Base-by-base conservation (phyloP, 2,888 invertebrate genomes). In the Mellilla xanthometata region DNA sequence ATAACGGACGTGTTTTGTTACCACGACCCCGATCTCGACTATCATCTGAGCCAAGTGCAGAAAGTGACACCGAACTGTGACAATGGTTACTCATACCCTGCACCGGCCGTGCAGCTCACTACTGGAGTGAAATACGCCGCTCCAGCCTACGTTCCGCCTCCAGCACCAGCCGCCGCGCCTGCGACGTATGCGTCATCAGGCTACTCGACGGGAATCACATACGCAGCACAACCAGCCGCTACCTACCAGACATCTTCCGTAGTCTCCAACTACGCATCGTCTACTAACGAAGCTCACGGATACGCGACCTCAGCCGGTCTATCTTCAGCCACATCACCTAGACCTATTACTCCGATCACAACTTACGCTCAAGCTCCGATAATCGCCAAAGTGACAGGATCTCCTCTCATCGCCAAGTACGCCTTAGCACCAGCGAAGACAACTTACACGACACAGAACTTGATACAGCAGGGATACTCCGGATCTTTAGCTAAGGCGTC, bases 311-410 rank as follows among this genome's bases (percentile, higher is more conserved):
- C 91, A 8, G 88, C 90, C 2, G 90, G 89, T 3, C 78, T 91
- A 0, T 91, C 92, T 2, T 74, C 64, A 19, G 65, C 73, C 2
- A 63, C 81, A 1, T 60, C 71, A 3, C 62, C 62, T 13, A 76
- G 73, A 61, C 85, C 83, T 12, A 74, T 87, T n/a, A 79, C 71
- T 12, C 88, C 90, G 0, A 65, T 67, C 44, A 79, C 81, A 12
- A 85, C 87, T 3, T 91, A 90, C 52, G 88, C 88, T 12, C 88
- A 89, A 64, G 90, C 89, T n/a, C 90, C 90, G n/a, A 87, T 90
- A 39, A 72, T 89, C 53, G 74, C 91, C 12, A 84, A 90, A 81
- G 74, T 88, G 45, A 81, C 91, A 10, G 78, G 89, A 38, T 79
- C 90, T 38, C 84, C 90, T n/a, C 63, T 90, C 2, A 76, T 85